phyloP scores from a whole-genome alignment of 2,888 invertebrate genomes.

The Leucophenga maculata region DNA sequence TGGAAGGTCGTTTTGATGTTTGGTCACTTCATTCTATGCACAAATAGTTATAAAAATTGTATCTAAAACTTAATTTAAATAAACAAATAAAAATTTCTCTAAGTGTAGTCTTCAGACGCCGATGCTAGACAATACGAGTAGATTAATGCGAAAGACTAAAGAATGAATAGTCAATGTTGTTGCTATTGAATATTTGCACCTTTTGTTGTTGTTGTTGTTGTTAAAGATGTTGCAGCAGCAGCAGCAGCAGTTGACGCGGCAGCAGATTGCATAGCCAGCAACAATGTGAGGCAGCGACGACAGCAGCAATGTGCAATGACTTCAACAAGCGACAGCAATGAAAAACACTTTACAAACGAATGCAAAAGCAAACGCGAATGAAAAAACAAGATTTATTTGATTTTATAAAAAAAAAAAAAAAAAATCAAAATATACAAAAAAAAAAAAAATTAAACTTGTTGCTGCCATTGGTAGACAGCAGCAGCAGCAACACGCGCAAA shows the following conservation, averaged over 20 bases:
- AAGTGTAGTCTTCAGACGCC: too few species aligned
- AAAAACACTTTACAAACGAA: conserved; percentile 7
- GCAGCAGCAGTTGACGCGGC: not conserved
- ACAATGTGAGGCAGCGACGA: conserved; percentile 29
- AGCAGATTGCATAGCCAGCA: not conserved
- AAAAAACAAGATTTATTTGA: conserved; percentile 19
- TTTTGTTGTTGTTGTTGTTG: not conserved
- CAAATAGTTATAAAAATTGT: too few species aligned
- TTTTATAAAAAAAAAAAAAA: not conserved
- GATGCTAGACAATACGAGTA: not conserved
- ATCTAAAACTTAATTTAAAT: too few species aligned
- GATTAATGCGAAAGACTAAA: conserved; percentile 1
- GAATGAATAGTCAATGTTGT: not conserved
- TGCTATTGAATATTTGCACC: too few species aligned
- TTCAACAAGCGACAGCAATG: conserved; percentile 28
- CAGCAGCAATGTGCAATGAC: conserved; percentile 29
- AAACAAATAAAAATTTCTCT: too few species aligned
- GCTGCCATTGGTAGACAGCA: not conserved
- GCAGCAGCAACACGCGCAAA: conserved; percentile 14
- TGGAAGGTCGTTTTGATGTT: too few species aligned
- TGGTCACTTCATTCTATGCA: too few species aligned
- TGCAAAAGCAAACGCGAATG: not conserved
- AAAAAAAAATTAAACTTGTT: conserved; percentile 16
- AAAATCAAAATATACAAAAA: not conserved
- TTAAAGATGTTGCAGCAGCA: conserved; percentile 3